Evolutionary conservation across 2,797 vertebrate genomes (phyloP), one percentile per base, ranked within the genome.

Genomic region (Nasua narica): DNA sequence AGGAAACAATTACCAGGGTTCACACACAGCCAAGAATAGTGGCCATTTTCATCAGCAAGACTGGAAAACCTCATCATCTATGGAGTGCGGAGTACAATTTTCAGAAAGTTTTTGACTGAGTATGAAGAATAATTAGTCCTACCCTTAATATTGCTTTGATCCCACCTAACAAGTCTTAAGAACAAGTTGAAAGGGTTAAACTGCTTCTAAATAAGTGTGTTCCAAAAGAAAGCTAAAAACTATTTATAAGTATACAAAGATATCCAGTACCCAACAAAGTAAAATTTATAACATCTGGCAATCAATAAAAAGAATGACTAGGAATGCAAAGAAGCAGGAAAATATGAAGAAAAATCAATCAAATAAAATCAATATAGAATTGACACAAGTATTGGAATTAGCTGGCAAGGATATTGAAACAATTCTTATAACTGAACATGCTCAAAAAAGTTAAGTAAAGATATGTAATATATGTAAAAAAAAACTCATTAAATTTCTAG

Each of bases 161-260:
- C 5, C 7, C 12, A 40, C 16, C 15, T 94, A 85, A 67, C 16
- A 93, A 76, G 46, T 25, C 21, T 69, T 40, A 90, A 87, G 23
- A 93, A 40, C 40, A 94, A 94, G 27, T 67, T 21, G 21, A 92
- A 94, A 87, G 58, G 16, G 48, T 85, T 84, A 50, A 95, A 58
- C 35, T 78, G 8, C 40, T 69, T 91, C 14, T 35, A 86, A 93
- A 27, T 87, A 90, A 62, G 2, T 58, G 1, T 40, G 40, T 74
- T 46, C 27, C 12, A 37, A 83, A 88, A 58, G 37, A 78, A 96
- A 87, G 21, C 8, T 90, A 8, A 90, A 81, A 6, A 65, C 50
- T 93, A 93, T 77, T 90, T 70, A 70, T 37, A 82, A 32, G 62
- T 62, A 58, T 74, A 67, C 10, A 54, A 79, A 69, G 2, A 94